These are phyloP conservation scores for Micromys minutus DNA, from an alignment of 2,113 vertebrate species.

Conservation along the genomic window DNA sequence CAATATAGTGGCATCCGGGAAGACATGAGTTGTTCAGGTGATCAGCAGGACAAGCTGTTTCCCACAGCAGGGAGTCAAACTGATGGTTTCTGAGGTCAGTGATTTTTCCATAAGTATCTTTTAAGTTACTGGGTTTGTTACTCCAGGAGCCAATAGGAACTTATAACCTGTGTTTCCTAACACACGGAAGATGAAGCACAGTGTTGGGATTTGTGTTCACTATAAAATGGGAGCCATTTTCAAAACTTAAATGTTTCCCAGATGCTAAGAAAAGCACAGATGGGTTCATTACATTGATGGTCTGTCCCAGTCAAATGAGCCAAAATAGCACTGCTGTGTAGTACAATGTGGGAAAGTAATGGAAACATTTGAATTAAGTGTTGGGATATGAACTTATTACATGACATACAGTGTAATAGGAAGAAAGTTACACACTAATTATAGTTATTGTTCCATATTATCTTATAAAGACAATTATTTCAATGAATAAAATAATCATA, in stretches of 20 bases:
- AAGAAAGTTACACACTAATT: neutral
- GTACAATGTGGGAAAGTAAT: neutral
- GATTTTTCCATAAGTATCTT: neutral
- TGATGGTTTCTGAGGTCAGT: neutral
- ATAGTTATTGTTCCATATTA: neutral
- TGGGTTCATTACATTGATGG: neutral
- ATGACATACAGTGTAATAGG: neutral
- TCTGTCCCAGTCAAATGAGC: neutral
- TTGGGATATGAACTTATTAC: neutral
- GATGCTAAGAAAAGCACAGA: constrained; percentile 34
- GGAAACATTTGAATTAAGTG: neutral
- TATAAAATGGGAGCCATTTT: neutral
- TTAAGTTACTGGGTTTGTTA: neutral
- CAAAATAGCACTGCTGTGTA: neutral
- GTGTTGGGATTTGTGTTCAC: constrained; percentile 3
- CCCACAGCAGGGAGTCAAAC: neutral
- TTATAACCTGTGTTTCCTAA: neutral
- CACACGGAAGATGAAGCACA: neutral
- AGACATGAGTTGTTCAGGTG: neutral
- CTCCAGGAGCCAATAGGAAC: neutral
- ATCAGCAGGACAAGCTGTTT: neutral
- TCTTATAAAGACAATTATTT: neutral
- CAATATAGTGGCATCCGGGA: no score
- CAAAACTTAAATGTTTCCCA: constrained; percentile 37
- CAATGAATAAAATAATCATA: neutral